Conservation (phyloP, 2,113 vertebrate genomes). For the Falco punctatus region DNA sequence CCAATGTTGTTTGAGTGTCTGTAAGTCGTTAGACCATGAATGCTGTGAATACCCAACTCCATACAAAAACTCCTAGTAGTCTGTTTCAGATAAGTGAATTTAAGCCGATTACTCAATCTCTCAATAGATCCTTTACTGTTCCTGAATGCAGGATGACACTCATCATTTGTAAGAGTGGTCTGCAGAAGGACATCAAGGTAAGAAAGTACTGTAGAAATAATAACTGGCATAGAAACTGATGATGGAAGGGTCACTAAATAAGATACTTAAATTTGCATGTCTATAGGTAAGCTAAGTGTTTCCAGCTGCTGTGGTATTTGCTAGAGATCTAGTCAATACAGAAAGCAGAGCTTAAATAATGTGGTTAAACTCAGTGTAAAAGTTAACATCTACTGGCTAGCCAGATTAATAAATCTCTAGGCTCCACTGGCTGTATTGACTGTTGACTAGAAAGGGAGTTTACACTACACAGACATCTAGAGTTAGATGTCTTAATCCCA, state of each 20-base stretch:
- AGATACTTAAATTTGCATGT: background rate
- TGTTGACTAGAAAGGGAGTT: background rate
- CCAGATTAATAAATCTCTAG: background rate
- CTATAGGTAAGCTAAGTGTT: background rate
- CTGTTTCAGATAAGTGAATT: background rate
- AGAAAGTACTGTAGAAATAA: background rate
- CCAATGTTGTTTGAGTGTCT: background rate
- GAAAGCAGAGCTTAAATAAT: background rate
- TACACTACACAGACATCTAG: background rate
- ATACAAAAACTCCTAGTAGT: background rate
- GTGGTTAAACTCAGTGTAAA: background rate
- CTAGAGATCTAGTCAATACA: background rate
- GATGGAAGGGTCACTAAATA: background rate
- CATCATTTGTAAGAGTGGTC: background rate
- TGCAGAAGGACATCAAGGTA: background rate
- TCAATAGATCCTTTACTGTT: background rate
- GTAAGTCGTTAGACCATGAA: background rate
- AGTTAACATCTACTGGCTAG: background rate
- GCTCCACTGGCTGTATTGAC: background rate
- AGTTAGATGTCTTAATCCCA: background rate
- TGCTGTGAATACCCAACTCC: background rate
- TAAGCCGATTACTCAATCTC: background rate
- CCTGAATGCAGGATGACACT: background rate
- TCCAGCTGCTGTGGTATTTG: background rate
- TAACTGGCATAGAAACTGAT: background rate